A percentile compares a stretch with the other conserved stretches of the same genome.
Conservation (phyloP, 2,888 invertebrate genomes). For the Noctua janthina region DNA sequence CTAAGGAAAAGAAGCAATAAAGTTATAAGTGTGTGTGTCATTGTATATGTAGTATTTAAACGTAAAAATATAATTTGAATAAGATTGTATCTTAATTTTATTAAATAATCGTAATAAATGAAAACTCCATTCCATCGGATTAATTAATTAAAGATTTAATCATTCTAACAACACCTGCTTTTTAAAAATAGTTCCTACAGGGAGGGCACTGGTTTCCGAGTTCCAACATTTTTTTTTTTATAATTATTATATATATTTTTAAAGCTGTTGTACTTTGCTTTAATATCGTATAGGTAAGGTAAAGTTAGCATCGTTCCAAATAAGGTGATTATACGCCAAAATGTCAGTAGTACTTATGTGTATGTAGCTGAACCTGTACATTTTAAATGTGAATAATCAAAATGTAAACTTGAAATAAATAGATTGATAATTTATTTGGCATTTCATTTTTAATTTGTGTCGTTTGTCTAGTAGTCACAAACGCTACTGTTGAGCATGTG, state of each 20-base stretch:
- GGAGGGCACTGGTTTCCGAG: slow-evolving; percentile 41
- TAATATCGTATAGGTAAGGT: slow-evolving; percentile 19
- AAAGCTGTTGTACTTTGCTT: slow-evolving; percentile 32
- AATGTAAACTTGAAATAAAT: slow-evolving; percentile 72
- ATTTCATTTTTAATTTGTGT: not conserved
- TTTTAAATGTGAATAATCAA: slow-evolving; percentile 68
- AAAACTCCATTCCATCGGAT: slow-evolving; percentile 11
- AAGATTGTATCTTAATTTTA: not conserved
- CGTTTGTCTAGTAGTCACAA: not conserved
- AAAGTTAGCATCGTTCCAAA: slow-evolving; percentile 46
- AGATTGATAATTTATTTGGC: slow-evolving; percentile 61
- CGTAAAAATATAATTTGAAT: not conserved
- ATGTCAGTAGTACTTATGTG: slow-evolving; percentile 64
- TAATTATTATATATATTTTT: slow-evolving; percentile 5
- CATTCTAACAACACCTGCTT: slow-evolving; percentile 30
- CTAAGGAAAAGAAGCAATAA: slow-evolving; percentile 43
- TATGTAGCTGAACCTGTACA: slow-evolving; percentile 69
- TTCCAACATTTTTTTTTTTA: not conserved
- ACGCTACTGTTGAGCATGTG: not conserved
- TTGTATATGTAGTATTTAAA: slow-evolving; percentile 10
- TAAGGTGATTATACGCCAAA: slow-evolving; percentile 64
- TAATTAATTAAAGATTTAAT: slow-evolving; percentile 1
- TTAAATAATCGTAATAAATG: not conserved
- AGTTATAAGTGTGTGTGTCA: slow-evolving; percentile 12
- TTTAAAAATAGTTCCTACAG: slow-evolving; percentile 35